These are phyloP conservation scores for Petrocephalus sullivani DNA, from an alignment of 2,797 vertebrate species.

Conservation along the genomic window DNA sequence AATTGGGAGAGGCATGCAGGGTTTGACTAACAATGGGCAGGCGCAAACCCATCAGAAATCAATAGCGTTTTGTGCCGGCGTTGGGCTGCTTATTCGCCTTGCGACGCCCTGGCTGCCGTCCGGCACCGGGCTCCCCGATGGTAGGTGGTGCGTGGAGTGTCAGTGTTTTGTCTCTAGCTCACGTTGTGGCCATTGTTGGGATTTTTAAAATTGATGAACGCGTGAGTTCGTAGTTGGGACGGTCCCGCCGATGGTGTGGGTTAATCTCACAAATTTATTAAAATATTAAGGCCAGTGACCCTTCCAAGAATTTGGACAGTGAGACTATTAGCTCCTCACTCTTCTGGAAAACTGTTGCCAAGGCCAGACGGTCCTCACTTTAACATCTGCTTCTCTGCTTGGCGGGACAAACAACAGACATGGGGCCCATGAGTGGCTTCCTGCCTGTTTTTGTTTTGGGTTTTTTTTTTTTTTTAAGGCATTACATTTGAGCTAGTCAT, in stretches of 20 bases:
- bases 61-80: slow-evolving; percentile 31
- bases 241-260: neutral
- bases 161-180: slow-evolving; percentile 31
- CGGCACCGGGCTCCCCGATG: slow-evolving; percentile 31
- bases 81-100: neutral
- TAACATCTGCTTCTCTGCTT: slow-evolving; percentile 9
- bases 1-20: slow-evolving; percentile 39
- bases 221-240: neutral
- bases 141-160: slow-evolving; percentile 36
- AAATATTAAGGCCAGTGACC: neutral
- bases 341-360: neutral
- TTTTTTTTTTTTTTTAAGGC: neutral
- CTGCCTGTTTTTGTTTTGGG: neutral
- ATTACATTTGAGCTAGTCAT: neutral
- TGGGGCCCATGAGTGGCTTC: neutral
- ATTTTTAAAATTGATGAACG: neutral
- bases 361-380: neutral
- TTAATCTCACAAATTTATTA: neutral
- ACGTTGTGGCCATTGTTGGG: slow-evolving; percentile 24
- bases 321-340: neutral
- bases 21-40: slow-evolving; percentile 24
- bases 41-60: slow-evolving; percentile 28
- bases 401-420: neutral
- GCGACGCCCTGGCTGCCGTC: slow-evolving; percentile 4
- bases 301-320: neutral